Percentiles rank a stretch among this genome's conserved stretches.
These are phyloP conservation scores for Trachelus iudaicus DNA, from an alignment of 2,888 invertebrate genomes.

Conservation along the genomic window DNA sequence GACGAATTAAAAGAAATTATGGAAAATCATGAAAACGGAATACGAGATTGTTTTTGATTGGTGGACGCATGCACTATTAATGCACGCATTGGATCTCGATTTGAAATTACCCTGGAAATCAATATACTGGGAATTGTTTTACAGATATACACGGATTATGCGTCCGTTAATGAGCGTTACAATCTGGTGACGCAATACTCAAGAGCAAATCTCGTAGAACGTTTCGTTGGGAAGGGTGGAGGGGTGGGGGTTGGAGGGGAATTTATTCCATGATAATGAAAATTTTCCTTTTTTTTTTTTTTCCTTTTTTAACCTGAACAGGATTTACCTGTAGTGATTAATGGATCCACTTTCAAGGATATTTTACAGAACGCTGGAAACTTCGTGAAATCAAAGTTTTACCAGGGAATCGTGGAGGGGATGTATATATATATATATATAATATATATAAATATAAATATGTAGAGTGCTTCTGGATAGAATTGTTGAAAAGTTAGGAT, in stretches of 20 bases:
- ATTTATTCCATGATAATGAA: no score
- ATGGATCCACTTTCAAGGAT: background rate
- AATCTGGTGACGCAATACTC: background rate
- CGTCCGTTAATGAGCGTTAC: no score
- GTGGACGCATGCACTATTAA: slow-evolving; percentile 17
- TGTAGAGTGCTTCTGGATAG: background rate
- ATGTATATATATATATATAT: background rate
- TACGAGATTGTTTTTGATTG: background rate
- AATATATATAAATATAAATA: no score
- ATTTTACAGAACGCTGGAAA: background rate
- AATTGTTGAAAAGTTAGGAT: background rate
- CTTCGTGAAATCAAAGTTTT: background rate
- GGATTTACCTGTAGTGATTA: background rate
- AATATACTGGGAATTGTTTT: background rate
- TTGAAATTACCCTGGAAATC: background rate
- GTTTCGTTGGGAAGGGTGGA: background rate
- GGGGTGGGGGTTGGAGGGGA: no score
- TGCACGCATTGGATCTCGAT: background rate
- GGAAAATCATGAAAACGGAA: background rate
- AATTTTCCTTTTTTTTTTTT: no score
- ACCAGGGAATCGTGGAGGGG: background rate
- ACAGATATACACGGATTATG: no score
- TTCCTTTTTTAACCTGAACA: background rate
- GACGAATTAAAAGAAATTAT: background rate
- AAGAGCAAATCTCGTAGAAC: background rate